Base-by-base conservation (phyloP, 1,140 invertebrate genomes). In the Tachypleus tridentatus region DNA sequence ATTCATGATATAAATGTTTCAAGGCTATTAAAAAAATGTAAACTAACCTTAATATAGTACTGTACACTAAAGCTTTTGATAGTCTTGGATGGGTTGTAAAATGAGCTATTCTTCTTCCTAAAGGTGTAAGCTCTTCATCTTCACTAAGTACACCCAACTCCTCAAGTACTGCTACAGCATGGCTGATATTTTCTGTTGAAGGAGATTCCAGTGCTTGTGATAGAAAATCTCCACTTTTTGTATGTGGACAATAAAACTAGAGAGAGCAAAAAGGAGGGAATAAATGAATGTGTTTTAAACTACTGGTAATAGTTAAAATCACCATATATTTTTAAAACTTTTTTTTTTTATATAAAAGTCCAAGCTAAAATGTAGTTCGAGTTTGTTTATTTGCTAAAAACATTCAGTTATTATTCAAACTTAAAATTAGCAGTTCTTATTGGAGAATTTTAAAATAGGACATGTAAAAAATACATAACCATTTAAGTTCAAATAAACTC, bases 191-290 rank as follows among this genome's bases (percentile, higher is more conserved):
- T 5, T 79, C 80, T n/a, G 93, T 77, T 75, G 89, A 85, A 0
- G 96, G 96, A 48, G 93, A 91, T 74, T 91, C 86, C 71, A 97
- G 79, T 0, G 91, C 88, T 3, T 91, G 74, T 0, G 87, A 89
- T 0, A 98, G 77, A 5, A 97, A 80, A 49, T 86, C 82, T 70
- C 84, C 61, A 6, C 62, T 57, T 61, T 62, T 62, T 5, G 82
- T 79, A 10, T 80, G 69, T 57, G 65, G 62, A 54, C 71, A 76
- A n/a, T 77, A 77, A 9, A 65, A 70, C 73, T 75, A 57, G 52
- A 67, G 61, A 61, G 7, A 10, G 47, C 47, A 60, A 49, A 51
- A 57, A 49, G n/a, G 4, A 10, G 10, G 2, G 9, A 50, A 29
- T 57, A 63, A 66, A 62, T 60, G 62, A 49, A 8, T 52, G 49